A percentile compares a stretch with the other conserved stretches of the same genome.
Conservation (phyloP, 1,140 invertebrate species). For the Cardiocondyla obscurior region DNA sequence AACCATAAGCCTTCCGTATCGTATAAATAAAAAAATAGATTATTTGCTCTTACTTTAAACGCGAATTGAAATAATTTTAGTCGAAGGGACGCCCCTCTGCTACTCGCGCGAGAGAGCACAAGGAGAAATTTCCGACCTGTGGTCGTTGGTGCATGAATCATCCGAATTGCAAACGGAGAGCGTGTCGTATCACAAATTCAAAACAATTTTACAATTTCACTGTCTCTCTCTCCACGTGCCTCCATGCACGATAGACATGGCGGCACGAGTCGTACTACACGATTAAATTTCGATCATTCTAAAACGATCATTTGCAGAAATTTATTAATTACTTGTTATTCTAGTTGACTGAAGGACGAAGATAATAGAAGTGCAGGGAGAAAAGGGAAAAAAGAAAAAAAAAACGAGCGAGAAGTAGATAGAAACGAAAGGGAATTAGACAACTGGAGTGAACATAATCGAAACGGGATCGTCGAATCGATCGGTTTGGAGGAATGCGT, state of each 20-base stretch:
- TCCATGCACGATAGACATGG: slow-evolving; percentile 41
- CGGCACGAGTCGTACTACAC: neutral
- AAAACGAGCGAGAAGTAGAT: neutral
- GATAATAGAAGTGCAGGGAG: neutral
- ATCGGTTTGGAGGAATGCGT: slow-evolving; percentile 15
- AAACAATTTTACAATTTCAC: slow-evolving; percentile 36
- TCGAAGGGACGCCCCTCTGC: neutral
- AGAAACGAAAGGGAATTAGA: neutral
- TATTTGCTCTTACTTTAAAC: slow-evolving; percentile 4
- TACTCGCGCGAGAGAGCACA: neutral
- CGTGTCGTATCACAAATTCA: slow-evolving; percentile 47
- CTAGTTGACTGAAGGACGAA: slow-evolving; percentile 1
- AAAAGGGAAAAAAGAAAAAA: neutral
- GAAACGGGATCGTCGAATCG: slow-evolving; percentile 23
- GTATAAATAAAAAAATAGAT: slow-evolving; percentile 10
- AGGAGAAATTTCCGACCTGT: neutral
- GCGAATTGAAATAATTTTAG: slow-evolving; percentile 6
- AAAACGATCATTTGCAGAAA: slow-evolving; percentile 34
- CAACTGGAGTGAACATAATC: slow-evolving; percentile 32
- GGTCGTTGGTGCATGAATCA: slow-evolving; percentile 15
- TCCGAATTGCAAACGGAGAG: slow-evolving; percentile 36
- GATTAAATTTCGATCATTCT: slow-evolving; percentile 7
- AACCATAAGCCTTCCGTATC: neutral
- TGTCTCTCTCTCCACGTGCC: slow-evolving; percentile 22
- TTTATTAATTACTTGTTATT: slow-evolving; percentile 13